Base-by-base conservation (phyloP, 2,888 invertebrate genomes). In the Amblyjoppa fuscipennis region DNA sequence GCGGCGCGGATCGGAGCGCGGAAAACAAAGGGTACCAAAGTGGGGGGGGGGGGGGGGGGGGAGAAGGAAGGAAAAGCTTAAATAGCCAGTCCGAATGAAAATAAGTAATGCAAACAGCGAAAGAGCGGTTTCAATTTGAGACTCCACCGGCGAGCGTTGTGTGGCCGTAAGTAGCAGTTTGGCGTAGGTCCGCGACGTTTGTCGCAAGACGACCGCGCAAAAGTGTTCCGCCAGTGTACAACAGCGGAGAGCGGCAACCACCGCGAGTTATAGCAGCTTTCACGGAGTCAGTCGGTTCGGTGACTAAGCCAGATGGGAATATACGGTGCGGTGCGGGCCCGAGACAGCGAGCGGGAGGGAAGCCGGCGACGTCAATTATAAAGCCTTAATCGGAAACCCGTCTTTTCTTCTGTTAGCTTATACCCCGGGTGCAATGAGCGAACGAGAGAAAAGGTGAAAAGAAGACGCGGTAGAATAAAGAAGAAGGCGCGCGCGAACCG, bases 311-410 rank as follows among this genome's bases (percentile, higher is more conserved):
- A 86, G 83, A 81, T 85, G 83, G 81, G 81, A 85, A 83, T 85
- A 85, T 83, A 83, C 83, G 76, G 76, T 34, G 76, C 73, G 66
- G 51, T 73, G 68, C 68, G 59, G 79, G 49, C 68, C 80, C 56
- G 75, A 49, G 28, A 64, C 45, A 69, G 51, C 69, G 56, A 45
- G 56, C 86, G 89, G 84, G 86, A 88, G 87, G 88, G 87, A 89
- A 90, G 91, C 88, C 88, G 90, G 92, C 91, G 92, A 92, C 92
- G 93, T 93, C 93, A 93, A 93, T 93, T 93, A 93, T 93, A 93
- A 93, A 90, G 91, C 93, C 93, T 93, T 93, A 93, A 93, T 93
- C 93, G 93, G 93, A 93, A 93, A 93, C 93, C 92, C 93, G 93
- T 93, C 93, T 92, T 92, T 92, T 92, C 92, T 93, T 92, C 90